Base-by-base conservation (phyloP, 2,888 invertebrate genomes). In the Drosophila gaucha region DNA sequence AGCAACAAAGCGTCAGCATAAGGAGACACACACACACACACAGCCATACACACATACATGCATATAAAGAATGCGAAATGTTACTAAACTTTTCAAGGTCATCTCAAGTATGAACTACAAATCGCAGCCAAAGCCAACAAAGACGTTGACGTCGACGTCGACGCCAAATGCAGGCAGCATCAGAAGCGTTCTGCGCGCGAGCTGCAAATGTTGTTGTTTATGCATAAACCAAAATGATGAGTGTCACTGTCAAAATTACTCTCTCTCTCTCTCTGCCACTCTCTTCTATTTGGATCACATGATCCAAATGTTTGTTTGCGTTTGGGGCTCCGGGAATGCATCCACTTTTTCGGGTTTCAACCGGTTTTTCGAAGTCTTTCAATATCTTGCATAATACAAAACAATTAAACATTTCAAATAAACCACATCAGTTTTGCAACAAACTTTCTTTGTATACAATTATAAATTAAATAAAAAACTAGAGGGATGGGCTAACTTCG, bases 81-180 rank as follows among this genome's bases (percentile, higher is more conserved):
- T 87, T 85, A 79, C 82, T 77, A 82, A 87, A 88, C 89, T 87
- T 85, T 87, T 88, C 87, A 87, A 87, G 87, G 87, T 87, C 87
- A 87, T 49, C 68, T 80, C 74, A 85, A 88, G 82, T 80, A 79
- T 87, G 82, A 87, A 87, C 86, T 85, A 80, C 79, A 74, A 74
- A 74, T 51, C 60, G 51, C 52, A 65, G 36, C 44, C 54, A 66
- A 66, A 62, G 41, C 14, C 51, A 43, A 22, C 35, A 62, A 22
- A 18, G n/a, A 12, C 49, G 62, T 30, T 28, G 10, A 14, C 62
- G 62, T 39, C 38, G 36, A 18, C 54, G 22, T 9, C 2, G 30
- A 10, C 16, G 26, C 0, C 12, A 3, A 41, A 10, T 66, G 67
- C 66, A 66, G 16, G 49, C 67, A 56, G 50, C 66, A 28, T 50